Evolutionary conservation across 2,888 invertebrate species (phyloP), one percentile per base, ranked within the genome.

Genomic region (Tenthredo notha): DNA sequence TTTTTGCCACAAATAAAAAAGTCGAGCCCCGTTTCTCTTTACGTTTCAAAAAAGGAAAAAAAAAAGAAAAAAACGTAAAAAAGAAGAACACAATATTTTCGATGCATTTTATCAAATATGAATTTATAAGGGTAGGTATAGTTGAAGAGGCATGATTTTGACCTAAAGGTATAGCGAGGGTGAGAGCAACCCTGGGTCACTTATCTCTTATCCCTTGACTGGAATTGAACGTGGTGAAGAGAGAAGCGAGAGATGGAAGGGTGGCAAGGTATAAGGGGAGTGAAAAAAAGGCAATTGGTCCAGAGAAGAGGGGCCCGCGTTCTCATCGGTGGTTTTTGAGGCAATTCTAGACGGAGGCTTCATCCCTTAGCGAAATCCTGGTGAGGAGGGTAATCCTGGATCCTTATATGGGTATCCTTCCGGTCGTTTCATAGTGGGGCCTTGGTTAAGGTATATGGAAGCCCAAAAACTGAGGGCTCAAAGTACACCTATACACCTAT

Each of bases 341-440:
- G 87, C 89, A 90, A 90, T 90, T 90, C 88, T 86, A 86, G 87
- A 87, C 86, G 88, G 87, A 86, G 90, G 87, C 87, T 88, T 90
- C 90, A 33, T 29, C 29, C 29, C 67, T 25, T 33, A 67, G 67
- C 67, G 86, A 89, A 87, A 86, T 84, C 85, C 87, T 40, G 85
- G 85, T 78, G 84, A 74, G 86, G 85, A 85, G 85, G 87, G 88
- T 90, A 89, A 90, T 90, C 88, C 89, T 86, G 86, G 84, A 86
- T 89, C 87, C 88, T 89, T 88, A 87, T 86, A 77, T 47, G 84
- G 84, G 61, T 77, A 74, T 75, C 50, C 65, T 85, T 67, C 85
- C 84, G 84, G 77, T 61, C 40, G 37, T 67, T 67, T 67, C 18
- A 33, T 29, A 67, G 72, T 84, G 43, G 37, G 67, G 67, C 67